Evolutionary conservation across 2,113 vertebrate genomes (phyloP), one percentile per base, ranked within the genome.

Genomic region (Theristicus caerulescens): DNA sequence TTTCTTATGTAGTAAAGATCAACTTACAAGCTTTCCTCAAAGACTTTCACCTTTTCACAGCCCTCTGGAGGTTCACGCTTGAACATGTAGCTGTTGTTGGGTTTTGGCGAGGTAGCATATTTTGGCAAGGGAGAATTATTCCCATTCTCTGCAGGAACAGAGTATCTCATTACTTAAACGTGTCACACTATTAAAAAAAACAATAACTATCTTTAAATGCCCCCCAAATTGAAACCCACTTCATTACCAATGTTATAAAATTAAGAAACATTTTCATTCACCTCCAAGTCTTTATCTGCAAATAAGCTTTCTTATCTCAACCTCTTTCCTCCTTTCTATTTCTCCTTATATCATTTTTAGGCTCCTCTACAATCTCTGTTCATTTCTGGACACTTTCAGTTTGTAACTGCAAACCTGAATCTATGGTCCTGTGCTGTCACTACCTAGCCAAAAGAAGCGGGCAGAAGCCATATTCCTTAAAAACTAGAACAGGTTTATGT

Each of bases 21-120:
- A 92, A 99, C 99, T 99, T 98, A 99, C 99, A 98, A 98, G 97
- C 98, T 98, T 94, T 99, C 99, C 95, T 99, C 99, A 91, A 99
- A 99, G 95, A 99, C 99, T 98, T 99, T 99, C 96, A 99, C 99
- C 93, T 98, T 99, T 97, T 99, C 99, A 54, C 99, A 99, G 96
- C 99, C 99, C 95, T 99, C 99, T 6, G 99, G 99, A 92, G 99
- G 99, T 94, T 99, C 99, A 64, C 99, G 98, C 97, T 99, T 99
- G 98, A 99, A 99, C 99, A 99, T 99, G 89, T 99, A 99, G 98
- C 99, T 99, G 98, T 99, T 99, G 98, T 99, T 99, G 93, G 99
- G 99, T 98, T 99, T 99, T 94, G 99, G 99, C 29, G 99, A 99
- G 46, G 99, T 99, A 88, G 99, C 99, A 7, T 99, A 99, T 97